A percentile compares a stretch with the other conserved stretches of the same genome.
Conservation (phyloP, 2,888 invertebrate species). For the Noctuana brunneofusca region DNA sequence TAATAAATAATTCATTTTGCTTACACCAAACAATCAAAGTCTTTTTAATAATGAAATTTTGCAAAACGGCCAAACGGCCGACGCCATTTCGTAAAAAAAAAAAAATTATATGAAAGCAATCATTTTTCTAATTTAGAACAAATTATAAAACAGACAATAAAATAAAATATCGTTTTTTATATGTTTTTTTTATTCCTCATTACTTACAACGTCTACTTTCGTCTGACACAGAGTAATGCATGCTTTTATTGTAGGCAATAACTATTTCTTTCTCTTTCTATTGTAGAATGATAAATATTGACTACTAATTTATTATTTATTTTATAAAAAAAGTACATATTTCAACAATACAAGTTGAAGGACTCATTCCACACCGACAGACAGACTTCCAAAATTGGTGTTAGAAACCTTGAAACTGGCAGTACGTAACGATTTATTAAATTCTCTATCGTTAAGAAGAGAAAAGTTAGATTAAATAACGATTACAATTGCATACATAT, state of each 20-base stretch:
- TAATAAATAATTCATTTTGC: too few relatives aligned
- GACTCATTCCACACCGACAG: conserved; percentile 49
- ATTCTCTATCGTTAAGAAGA: conserved; percentile 45
- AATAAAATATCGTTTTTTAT: too few relatives aligned
- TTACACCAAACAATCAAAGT: too few relatives aligned
- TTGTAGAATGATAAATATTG: neutral
- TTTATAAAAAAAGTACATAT: conserved; percentile 23
- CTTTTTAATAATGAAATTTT: too few relatives aligned
- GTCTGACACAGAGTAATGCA: too few relatives aligned
- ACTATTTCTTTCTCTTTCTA: neutral
- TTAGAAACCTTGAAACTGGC: conserved; percentile 76
- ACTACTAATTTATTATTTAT: conserved; percentile 4
- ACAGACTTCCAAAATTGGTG: conserved; percentile 65
- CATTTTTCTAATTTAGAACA: too few relatives aligned
- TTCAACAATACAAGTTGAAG: conserved; percentile 31
- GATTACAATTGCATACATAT: conserved; percentile 56
- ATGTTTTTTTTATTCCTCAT: too few relatives aligned
- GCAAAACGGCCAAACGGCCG: too few relatives aligned
- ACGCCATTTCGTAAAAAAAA: too few relatives aligned
- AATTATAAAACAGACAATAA: too few relatives aligned
- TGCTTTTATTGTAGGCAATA: neutral
- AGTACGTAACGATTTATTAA: conserved; percentile 66
- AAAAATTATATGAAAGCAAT: too few relatives aligned
- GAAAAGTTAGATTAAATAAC: conserved; percentile 54
- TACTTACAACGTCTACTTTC: too few relatives aligned